Percentiles rank a stretch among this genome's conserved stretches.
These are phyloP conservation scores for Cathartes aura DNA, from an alignment of 2,113 vertebrate species.

Conservation along the genomic window DNA sequence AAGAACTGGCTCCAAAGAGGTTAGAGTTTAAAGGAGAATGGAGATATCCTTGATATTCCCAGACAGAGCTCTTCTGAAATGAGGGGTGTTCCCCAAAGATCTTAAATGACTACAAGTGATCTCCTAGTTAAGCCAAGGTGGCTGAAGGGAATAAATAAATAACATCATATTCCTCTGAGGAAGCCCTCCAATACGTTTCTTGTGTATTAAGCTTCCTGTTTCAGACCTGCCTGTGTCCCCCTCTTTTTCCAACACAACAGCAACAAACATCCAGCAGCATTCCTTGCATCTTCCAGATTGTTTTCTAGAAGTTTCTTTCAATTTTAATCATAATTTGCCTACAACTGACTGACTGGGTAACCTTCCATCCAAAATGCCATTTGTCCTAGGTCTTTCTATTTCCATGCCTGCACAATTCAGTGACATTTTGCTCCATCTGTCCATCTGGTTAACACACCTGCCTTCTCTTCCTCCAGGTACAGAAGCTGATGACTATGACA, in stretches of 20 bases:
- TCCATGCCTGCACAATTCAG: not conserved
- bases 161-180: not conserved
- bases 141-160: not conserved
- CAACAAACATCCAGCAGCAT: not conserved
- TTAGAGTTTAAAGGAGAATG: not conserved
- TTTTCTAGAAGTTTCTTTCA: not conserved
- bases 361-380: not conserved
- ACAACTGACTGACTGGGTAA: not conserved
- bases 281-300: not conserved
- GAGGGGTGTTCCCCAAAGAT: not conserved
- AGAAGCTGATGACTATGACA: slow-evolving; percentile 36
- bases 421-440: slow-evolving; percentile 53
- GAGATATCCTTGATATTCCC: not conserved
- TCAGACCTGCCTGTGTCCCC: not conserved
- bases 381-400: not conserved
- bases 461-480: slow-evolving; percentile 7
- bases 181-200: accelerated
- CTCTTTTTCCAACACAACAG: not conserved
- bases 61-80: not conserved
- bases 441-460: slow-evolving; percentile 63
- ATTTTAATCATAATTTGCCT: not conserved
- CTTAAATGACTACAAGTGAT: not conserved
- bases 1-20: not conserved
- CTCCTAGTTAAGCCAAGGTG: not conserved
- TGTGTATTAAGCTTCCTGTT: not conserved